phyloP scores from a whole-genome alignment of 2,113 vertebrate species.

The Dascyllus trimaculatus region DNA sequence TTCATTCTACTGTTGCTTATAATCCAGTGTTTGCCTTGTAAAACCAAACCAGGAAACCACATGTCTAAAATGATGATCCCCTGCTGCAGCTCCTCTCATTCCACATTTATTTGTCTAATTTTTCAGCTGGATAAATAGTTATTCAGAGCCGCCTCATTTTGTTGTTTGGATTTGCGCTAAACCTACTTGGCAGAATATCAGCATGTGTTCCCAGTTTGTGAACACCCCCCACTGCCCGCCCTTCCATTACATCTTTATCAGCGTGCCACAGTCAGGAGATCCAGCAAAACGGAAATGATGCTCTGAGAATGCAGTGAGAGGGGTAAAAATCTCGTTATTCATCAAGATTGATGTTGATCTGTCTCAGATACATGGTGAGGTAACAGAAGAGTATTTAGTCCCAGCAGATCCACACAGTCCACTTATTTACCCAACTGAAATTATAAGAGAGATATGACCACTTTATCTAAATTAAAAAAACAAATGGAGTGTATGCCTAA shows the following conservation, averaged over 20 bases:
- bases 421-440: no score
- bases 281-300: background rate
- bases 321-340: no score
- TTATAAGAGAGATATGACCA: no score
- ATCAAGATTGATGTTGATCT: no score
- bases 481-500: no score
- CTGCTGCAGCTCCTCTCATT: slow-evolving; percentile 19
- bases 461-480: no score
- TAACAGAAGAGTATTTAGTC: no score
- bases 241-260: background rate
- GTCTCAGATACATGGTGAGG: no score
- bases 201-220: background rate
- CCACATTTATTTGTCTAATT: slow-evolving; percentile 20
- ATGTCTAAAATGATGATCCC: slow-evolving; percentile 17
- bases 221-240: no score
- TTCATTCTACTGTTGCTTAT: slow-evolving; percentile 9
- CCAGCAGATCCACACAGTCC: no score
- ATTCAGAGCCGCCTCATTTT: slow-evolving; percentile 14
- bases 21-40: slow-evolving; percentile 11
- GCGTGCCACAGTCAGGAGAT: background rate
- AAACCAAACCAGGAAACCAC: slow-evolving; percentile 40
- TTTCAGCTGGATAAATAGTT: slow-evolving; percentile 28
- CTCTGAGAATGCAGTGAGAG: background rate
- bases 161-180: slow-evolving; percentile 4
- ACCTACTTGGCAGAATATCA: background rate